A percentile compares a stretch with the other conserved stretches of the same genome.
These are phyloP conservation scores for Exocentrus adspersus DNA, from an alignment of 2,888 invertebrate species.

Conservation along the genomic window DNA sequence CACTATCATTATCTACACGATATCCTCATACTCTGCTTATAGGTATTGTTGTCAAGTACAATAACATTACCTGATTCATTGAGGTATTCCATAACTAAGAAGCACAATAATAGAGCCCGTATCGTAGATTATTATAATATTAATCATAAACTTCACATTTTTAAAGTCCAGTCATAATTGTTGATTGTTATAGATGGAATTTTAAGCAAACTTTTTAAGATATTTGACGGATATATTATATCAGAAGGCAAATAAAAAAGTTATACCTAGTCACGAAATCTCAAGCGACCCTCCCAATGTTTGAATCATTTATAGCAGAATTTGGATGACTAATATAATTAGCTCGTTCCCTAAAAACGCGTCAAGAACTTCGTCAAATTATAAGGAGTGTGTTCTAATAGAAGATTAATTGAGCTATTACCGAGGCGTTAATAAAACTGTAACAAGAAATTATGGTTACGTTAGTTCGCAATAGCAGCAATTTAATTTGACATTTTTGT, in stretches of 20 bases:
- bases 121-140: too few species aligned
- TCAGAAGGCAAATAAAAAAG: background rate
- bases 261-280: constrained; percentile 12
- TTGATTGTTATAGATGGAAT: too few species aligned
- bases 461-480: background rate
- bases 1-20: background rate
- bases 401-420: background rate
- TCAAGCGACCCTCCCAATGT: constrained; percentile 6
- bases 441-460: background rate
- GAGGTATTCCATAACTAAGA: too few species aligned
- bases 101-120: too few species aligned
- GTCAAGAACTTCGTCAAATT: constrained; percentile 10
- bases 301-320: constrained; percentile 14
- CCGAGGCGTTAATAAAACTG: background rate
- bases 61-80: too few species aligned
- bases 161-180: too few species aligned
- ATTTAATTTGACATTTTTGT: background rate
- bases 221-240: too few species aligned
- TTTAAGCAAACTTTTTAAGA: too few species aligned
- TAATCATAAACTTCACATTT: too few species aligned
- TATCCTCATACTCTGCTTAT: background rate
- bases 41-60: background rate
- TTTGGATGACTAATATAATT: constrained; percentile 13
- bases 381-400: background rate
- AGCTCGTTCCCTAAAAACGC: constrained; percentile 11